Evolutionary conservation across 2,797 vertebrate genomes (phyloP).

Genomic region (Micrastur ruficollis): DNA sequence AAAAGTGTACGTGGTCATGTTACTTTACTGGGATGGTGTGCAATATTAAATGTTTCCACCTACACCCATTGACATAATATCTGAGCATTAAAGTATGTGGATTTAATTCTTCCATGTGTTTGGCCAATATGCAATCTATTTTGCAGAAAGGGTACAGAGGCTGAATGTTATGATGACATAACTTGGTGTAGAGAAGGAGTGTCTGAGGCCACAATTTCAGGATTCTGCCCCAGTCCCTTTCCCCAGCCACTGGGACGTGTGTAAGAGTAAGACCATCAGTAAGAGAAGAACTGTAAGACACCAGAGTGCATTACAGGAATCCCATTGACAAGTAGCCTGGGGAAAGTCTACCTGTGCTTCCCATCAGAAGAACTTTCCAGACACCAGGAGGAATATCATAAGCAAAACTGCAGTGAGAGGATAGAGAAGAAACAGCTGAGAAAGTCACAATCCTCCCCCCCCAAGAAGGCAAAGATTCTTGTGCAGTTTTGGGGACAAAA

Average conservation of each 20-base stretch:
- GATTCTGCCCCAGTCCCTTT: neutral
- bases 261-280: neutral
- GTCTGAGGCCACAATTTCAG: neutral
- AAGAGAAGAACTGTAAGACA: neutral
- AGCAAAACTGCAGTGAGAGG: neutral
- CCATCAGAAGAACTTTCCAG: neutral
- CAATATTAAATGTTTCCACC: neutral
- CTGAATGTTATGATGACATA: neutral
- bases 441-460: rapidly evolving
- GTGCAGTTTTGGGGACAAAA: neutral
- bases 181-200: neutral
- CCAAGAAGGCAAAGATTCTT: neutral
- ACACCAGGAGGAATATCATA: neutral
- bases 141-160: neutral
- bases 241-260: rapidly evolving
- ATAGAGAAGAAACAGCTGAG: neutral
- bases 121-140: neutral
- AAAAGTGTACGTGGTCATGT: neutral
- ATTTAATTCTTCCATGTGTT: neutral
- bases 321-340: neutral
- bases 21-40: neutral
- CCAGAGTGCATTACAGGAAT: neutral
- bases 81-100: neutral
- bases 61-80: neutral
- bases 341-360: neutral